phyloP scores from a whole-genome alignment of 2,888 invertebrate genomes.

The Sinodicranocentrus sp. region DNA sequence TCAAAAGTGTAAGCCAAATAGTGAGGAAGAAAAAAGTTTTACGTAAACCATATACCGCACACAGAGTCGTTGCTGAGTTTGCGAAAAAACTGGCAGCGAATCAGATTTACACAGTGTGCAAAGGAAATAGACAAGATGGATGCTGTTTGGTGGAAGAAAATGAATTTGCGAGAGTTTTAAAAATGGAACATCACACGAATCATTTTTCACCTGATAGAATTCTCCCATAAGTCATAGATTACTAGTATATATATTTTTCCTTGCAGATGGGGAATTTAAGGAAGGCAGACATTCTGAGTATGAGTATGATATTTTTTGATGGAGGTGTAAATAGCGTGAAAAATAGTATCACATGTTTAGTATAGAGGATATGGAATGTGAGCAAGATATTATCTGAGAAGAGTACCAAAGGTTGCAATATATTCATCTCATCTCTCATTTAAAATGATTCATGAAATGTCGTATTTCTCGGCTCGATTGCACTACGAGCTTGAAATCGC shows the following conservation, averaged over 20 bases:
- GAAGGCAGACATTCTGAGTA: too few relatives aligned
- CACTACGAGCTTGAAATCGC: background rate
- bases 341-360: too few relatives aligned
- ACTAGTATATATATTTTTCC: too few relatives aligned
- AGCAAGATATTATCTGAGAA: background rate
- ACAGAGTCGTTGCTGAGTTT: slow-evolving; percentile 38
- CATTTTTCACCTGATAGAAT: slow-evolving; percentile 57
- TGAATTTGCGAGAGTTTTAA: too few relatives aligned
- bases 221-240: slow-evolving; percentile 16
- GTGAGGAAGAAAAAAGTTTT: too few relatives aligned
- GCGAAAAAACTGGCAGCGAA: slow-evolving; percentile 57
- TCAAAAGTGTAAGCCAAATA: background rate
- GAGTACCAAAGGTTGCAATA: background rate
- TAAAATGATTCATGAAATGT: background rate
- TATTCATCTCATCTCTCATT: background rate
- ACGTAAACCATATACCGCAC: too few relatives aligned
- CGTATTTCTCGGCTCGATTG: background rate
- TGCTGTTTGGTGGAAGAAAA: too few relatives aligned
- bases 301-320: background rate
- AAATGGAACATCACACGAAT: too few relatives aligned
- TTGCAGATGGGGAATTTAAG: too few relatives aligned
- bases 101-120: slow-evolving; percentile 29
- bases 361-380: too few relatives aligned
- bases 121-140: too few relatives aligned
- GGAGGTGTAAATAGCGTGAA: background rate